phyloP scores from a whole-genome alignment of 2,888 invertebrate species.

The Cabera pusaria region DNA sequence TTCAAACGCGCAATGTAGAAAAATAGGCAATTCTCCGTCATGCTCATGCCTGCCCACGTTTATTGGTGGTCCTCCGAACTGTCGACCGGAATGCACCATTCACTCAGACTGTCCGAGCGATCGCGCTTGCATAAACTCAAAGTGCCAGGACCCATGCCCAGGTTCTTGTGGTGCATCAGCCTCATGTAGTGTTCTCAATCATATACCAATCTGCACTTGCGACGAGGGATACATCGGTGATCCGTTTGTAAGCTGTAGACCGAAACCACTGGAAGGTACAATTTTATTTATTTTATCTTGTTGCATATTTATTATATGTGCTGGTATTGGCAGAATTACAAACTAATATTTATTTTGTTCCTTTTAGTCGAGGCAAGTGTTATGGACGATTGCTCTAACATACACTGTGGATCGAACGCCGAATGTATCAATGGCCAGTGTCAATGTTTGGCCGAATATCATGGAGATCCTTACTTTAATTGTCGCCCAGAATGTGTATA shows the following conservation, averaged over 20 bases:
- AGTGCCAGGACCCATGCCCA: constrained; percentile 90
- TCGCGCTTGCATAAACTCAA: constrained; percentile 89
- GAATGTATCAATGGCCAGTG: constrained; percentile 87
- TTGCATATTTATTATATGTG: not conserved
- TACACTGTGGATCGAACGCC: constrained; percentile 87
- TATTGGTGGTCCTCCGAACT: constrained; percentile 88
- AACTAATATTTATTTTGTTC: constrained; percentile 15
- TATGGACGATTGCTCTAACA: constrained; percentile 86
- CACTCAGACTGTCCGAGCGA: constrained; percentile 90
- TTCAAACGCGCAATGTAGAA: constrained; percentile 85
- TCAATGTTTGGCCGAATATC: constrained; percentile 87
- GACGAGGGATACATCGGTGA: constrained; percentile 88
- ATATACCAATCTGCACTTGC: constrained; percentile 90
- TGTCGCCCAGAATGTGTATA: constrained; percentile 92
- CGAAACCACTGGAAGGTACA: constrained; percentile 80
- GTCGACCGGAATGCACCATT: constrained; percentile 87
- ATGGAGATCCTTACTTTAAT: constrained; percentile 88
- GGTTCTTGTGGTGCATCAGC: constrained; percentile 88
- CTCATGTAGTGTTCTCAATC: constrained; percentile 86
- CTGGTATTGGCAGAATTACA: not conserved
- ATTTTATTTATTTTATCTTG: too few relatives aligned
- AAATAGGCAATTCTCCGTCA: constrained; percentile 82
- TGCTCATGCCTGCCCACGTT: constrained; percentile 86
- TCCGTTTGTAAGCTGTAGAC: constrained; percentile 85
- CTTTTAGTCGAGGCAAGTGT: constrained; percentile 61